Conservation (phyloP, 2,113 vertebrate genomes). For the Nipponia nippon region DNA sequence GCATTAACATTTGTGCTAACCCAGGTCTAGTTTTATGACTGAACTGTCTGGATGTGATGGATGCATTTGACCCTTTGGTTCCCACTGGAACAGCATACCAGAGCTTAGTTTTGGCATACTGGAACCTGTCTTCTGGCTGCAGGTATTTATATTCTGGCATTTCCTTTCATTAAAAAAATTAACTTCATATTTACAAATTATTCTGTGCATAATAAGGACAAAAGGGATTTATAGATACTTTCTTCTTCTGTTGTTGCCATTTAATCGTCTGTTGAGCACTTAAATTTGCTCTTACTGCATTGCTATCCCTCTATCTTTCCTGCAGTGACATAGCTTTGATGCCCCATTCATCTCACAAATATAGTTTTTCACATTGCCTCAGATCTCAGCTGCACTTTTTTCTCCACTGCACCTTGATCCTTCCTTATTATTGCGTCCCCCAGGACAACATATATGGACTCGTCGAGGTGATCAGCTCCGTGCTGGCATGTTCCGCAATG, state of each 20-base stretch:
- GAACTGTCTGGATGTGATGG: background rate
- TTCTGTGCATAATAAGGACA: background rate
- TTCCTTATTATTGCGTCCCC: accelerated
- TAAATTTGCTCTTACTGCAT: background rate
- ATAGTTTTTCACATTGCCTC: background rate
- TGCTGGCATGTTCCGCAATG: too few species aligned
- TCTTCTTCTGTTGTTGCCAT: background rate
- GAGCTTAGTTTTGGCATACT: background rate
- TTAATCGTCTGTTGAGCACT: background rate
- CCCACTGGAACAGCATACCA: background rate
- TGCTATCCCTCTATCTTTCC: background rate
- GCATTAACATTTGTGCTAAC: background rate
- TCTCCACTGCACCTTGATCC: background rate
- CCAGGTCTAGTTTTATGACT: background rate
- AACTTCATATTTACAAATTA: constrained; percentile 19
- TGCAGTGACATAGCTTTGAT: background rate
- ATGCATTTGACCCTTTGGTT: too few species aligned
- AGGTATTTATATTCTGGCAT: background rate
- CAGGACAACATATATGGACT: background rate
- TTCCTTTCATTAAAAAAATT: background rate
- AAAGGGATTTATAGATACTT: background rate
- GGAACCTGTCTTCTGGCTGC: background rate
- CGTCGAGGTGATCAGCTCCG: too few species aligned
- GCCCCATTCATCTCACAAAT: background rate
- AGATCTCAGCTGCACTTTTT: background rate